Conservation (phyloP, 2,797 vertebrate genomes). For the Microcaecilia unicolor region DNA sequence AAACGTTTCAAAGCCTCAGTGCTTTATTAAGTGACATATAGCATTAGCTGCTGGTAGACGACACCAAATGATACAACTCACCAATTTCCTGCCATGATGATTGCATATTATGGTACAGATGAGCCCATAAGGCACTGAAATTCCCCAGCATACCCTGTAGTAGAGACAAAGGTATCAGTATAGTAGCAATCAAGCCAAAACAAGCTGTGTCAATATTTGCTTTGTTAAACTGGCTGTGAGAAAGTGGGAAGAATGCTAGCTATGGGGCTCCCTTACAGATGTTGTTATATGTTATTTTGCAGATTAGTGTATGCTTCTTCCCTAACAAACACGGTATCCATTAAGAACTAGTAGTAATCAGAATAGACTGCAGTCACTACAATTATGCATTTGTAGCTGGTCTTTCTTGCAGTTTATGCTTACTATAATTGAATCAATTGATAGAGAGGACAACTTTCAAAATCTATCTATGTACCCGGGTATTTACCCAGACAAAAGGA, state of each 20-base stretch:
- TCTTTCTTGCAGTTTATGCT: background rate
- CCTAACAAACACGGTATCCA: background rate
- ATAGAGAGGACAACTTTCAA: background rate
- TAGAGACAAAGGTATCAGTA: background rate
- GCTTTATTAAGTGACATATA: constrained; percentile 7
- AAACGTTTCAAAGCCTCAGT: constrained; percentile 2
- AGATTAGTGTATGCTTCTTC: background rate
- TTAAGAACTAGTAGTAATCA: background rate
- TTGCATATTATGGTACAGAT: background rate
- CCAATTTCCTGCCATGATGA: background rate
- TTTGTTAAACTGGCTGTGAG: background rate
- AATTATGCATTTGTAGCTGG: background rate
- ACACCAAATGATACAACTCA: background rate
- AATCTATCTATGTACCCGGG: too few relatives aligned
- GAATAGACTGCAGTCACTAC: background rate
- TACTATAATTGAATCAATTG: background rate
- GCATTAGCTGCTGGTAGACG: constrained; percentile 1
- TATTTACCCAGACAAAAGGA: too few relatives aligned
- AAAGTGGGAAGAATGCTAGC: background rate
- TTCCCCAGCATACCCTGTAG: background rate
- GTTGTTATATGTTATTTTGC: background rate
- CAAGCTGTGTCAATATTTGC: background rate
- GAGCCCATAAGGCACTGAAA: background rate
- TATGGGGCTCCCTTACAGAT: background rate
- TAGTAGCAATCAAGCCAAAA: background rate